These are phyloP conservation scores for Athalia rosae DNA, from an alignment of 2,888 invertebrate genomes.

Conservation along the genomic window DNA sequence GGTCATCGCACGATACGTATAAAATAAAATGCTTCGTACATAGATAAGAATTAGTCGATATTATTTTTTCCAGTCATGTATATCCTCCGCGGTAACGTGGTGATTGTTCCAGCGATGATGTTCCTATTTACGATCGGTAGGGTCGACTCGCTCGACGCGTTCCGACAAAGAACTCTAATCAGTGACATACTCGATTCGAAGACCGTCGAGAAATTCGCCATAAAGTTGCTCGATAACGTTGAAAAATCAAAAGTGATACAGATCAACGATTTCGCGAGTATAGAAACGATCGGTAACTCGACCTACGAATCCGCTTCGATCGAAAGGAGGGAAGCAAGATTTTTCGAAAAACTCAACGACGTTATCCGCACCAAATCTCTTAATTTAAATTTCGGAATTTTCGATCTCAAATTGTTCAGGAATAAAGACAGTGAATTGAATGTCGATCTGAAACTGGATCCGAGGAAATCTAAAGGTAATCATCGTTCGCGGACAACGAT, in stretches of 20 bases:
- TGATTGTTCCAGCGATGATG: neutral
- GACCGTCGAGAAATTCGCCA: neutral
- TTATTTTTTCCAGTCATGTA: slow-evolving; percentile 8
- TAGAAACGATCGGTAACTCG: slow-evolving; percentile 12
- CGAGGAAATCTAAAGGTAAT: slow-evolving; percentile 14
- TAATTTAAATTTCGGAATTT: slow-evolving; percentile 9
- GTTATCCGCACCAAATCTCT: slow-evolving; percentile 26
- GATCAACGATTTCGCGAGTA: slow-evolving; percentile 17
- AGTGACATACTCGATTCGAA: neutral
- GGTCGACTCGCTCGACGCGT: neutral
- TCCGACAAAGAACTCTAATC: neutral
- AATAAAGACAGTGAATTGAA: slow-evolving; percentile 19
- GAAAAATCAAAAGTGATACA: slow-evolving; percentile 17
- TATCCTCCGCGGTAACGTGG: neutral
- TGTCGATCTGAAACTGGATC: slow-evolving; percentile 16
- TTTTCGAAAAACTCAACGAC: slow-evolving; percentile 17
- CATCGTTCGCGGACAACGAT: slow-evolving; percentile 39
- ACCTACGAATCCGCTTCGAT: neutral
- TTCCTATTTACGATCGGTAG: too few relatives aligned
- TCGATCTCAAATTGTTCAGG: slow-evolving; percentile 7
- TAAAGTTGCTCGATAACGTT: slow-evolving; percentile 17
- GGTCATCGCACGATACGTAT: neutral
- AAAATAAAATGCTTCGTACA: slow-evolving; percentile 26
- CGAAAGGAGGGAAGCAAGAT: neutral
- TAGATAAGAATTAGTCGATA: neutral